Conservation (phyloP, 2,113 vertebrate species). For the Sprattus sprattus region DNA sequence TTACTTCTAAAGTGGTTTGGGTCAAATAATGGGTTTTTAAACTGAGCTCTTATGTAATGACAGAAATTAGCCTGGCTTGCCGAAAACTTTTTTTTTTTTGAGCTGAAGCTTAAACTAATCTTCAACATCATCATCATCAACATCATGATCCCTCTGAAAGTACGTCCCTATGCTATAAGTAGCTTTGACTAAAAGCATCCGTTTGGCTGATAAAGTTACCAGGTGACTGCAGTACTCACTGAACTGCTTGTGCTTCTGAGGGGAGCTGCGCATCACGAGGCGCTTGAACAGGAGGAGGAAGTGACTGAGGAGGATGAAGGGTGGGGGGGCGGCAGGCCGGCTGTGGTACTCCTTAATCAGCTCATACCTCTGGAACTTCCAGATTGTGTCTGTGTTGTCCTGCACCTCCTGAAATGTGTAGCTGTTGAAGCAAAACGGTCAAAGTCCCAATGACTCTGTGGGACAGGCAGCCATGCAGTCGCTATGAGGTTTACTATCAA, state of each 20-base stretch:
- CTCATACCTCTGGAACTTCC: slow-evolving; percentile 95
- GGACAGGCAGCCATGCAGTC: background rate
- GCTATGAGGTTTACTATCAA: background rate
- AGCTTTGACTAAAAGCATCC: background rate
- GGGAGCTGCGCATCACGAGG: slow-evolving; percentile 58
- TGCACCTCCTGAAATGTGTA: slow-evolving; percentile 96
- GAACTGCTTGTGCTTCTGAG: slow-evolving; percentile 67
- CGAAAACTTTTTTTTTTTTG: too few relatives aligned
- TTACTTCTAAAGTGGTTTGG: too few relatives aligned
- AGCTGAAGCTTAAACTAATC: too few relatives aligned
- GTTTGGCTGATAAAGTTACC: background rate
- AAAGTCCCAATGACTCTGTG: background rate
- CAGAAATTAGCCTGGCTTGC: too few relatives aligned
- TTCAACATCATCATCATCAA: too few relatives aligned
- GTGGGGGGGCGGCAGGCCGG: slow-evolving; percentile 82
- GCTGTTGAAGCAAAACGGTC: slow-evolving; percentile 62
- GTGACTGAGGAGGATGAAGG: slow-evolving; percentile 89
- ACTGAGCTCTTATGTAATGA: too few relatives aligned
- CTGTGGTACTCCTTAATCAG: slow-evolving; percentile 91
- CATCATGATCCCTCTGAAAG: too few relatives aligned
- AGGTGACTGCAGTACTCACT: slow-evolving; percentile 69
- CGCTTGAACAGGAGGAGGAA: slow-evolving; percentile 76
- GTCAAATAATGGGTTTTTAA: too few relatives aligned
- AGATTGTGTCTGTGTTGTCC: slow-evolving; percentile 91
- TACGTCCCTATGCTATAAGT: background rate